Conservation (phyloP, 2,888 invertebrate species). For the Tenthredo amoena region DNA sequence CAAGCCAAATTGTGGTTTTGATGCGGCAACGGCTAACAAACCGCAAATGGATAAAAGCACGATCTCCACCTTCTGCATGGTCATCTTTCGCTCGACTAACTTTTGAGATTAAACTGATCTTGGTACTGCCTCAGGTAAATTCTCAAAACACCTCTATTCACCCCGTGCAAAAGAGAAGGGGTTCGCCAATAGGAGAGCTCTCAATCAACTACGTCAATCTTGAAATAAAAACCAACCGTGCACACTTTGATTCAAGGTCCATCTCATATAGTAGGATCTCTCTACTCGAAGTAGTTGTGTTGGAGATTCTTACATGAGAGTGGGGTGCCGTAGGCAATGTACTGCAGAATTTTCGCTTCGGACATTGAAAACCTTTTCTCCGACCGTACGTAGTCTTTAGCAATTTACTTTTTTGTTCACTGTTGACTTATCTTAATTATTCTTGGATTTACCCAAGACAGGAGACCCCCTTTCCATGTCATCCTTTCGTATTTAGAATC, state of each 20-base stretch:
- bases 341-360: not conserved
- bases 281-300: not conserved
- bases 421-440: not conserved
- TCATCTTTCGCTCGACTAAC: conserved; percentile 68
- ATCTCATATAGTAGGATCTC: conserved; percentile 14
- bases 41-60: conserved; percentile 58
- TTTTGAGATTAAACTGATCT: conserved; percentile 53
- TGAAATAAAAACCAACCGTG: conserved; percentile 39
- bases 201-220: conserved; percentile 32
- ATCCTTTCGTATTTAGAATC: not conserved
- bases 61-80: conserved; percentile 61
- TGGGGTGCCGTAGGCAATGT: not conserved
- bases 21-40: conserved; percentile 56
- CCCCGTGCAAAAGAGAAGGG: conserved; percentile 51
- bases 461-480: no score
- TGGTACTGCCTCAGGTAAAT: conserved; percentile 27
- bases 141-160: conserved; percentile 52
- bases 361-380: not conserved
- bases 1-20: conserved; percentile 56
- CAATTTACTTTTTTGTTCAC: not conserved
- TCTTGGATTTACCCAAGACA: not conserved
- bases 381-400: not conserved
- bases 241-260: conserved; percentile 51
- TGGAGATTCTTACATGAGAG: not conserved
- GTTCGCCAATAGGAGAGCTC: conserved; percentile 43